Percentiles rank a stretch among this genome's conserved stretches.
phyloP scores from a whole-genome alignment of 2,888 invertebrate species.

The Polydesmus complanatus region DNA sequence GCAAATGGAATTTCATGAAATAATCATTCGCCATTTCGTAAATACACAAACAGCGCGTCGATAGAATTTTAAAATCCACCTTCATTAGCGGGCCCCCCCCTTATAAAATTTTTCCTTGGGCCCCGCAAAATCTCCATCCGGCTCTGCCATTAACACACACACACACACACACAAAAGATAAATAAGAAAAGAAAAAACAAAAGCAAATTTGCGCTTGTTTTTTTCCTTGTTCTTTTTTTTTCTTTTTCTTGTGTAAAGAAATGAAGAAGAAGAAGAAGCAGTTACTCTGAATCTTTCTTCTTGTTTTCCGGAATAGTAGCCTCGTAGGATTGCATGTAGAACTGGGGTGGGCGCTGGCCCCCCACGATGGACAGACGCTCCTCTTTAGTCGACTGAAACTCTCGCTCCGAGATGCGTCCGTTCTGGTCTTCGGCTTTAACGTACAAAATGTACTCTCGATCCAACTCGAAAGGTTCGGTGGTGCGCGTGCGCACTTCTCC shows the following conservation, averaged over 20 bases:
- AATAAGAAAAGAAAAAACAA: not conserved
- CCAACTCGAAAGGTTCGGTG: conserved; percentile 79
- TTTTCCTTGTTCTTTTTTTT: no score
- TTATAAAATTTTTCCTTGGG: no score
- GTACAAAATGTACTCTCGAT: conserved; percentile 91
- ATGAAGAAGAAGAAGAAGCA: not conserved
- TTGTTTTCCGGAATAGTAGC: conserved; percentile 94
- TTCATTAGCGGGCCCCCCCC: no score
- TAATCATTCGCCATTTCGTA: no score
- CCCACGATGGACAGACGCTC: conserved; percentile 86
- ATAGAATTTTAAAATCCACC: no score
- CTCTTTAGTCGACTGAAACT: conserved; percentile 81
- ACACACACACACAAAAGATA: not conserved
- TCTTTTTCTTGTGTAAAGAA: no score
- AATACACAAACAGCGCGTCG: no score
- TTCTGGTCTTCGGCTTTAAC: conserved; percentile 94
- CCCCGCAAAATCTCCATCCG: no score
- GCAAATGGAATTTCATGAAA: no score
- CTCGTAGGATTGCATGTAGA: conserved; percentile 87
- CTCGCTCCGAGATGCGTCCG: conserved; percentile 75
- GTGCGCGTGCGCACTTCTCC: conserved; percentile 84
- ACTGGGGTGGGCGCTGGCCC: conserved; percentile 95
- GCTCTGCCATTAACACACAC: no score
- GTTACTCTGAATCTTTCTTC: conserved; percentile 90
- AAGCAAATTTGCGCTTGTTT: not conserved